Conservation (phyloP, 2,113 vertebrate species). For the Rafetus swinhoei region DNA sequence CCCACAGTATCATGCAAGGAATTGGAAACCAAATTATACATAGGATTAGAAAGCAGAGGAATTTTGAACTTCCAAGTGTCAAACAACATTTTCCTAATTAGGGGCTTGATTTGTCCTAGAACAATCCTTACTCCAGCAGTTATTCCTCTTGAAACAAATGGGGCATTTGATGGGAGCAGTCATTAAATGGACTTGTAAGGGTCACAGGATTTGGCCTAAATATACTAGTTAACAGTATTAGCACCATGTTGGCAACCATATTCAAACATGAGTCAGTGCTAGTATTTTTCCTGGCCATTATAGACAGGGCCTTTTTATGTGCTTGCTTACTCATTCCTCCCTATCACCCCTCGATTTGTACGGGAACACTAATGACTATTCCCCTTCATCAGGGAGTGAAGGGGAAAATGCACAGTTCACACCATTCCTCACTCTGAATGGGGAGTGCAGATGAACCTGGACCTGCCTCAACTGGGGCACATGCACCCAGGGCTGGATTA, state of each 20-base stretch:
- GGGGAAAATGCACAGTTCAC: too few relatives aligned
- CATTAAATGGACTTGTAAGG: neutral
- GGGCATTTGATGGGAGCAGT: neutral
- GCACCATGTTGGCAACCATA: neutral
- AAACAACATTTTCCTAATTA: neutral
- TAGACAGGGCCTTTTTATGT: neutral
- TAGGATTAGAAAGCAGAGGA: neutral
- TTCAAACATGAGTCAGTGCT: neutral
- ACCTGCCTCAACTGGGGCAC: too few relatives aligned
- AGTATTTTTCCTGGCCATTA: neutral
- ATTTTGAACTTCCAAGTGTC: neutral
- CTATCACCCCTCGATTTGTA: neutral
- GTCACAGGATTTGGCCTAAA: neutral
- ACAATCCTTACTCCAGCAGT: neutral
- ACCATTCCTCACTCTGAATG: too few relatives aligned
- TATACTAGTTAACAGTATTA: neutral
- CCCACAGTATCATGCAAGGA: neutral
- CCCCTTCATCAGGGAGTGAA: too few relatives aligned
- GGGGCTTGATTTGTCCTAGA: rapidly evolving
- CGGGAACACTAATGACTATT: too few relatives aligned
- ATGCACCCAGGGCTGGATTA: too few relatives aligned
- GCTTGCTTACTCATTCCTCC: neutral
- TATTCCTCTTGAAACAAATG: neutral
- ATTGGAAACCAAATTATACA: rapidly evolving
- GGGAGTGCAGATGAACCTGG: too few relatives aligned